Base-by-base conservation (phyloP, 2,888 invertebrate species). In the Scrobipalpa costella region DNA sequence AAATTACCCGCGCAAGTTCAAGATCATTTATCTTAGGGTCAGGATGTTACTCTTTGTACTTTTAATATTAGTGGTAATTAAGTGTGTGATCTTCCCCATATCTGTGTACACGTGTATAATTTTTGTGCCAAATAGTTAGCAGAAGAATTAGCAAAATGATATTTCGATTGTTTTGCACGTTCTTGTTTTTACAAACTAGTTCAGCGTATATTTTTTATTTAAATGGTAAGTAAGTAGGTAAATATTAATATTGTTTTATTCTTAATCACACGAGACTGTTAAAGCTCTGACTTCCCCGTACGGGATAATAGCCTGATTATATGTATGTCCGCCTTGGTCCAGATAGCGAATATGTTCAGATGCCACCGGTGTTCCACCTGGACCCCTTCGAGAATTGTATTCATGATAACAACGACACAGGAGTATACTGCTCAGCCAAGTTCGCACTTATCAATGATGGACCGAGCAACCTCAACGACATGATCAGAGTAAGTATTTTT, bases 341-440 rank as follows among this genome's bases (percentile, higher is more conserved):
- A 77, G 77, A 70, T 0, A 66, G 63, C 0, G 77, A 80, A 47
- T 73, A 74, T 11, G 66, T 68, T 0, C 71, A 61, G 2, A 73
- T 81, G 74, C 81, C 81, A 0, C 71, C 71, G 0, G 1, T 75
- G 0, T 70, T 73, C 44, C 55, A 65, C 0, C 8, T 75, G 40
- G 81, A 81, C 15, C 63, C 70, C 9, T 78, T 75, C 55, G 70
- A 73, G 7, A 34, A 38, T 2, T 78, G 81, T 55, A 34, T 75
- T 5, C 33, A 21, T 8, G 63, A 71, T 0, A 66, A 69, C 0
- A 64, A 64, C 1, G 65, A 70, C 0, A 63, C 64, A 1, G 73
- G 63, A 0, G n/a, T 71, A 7, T 80, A 80, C 65, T 80, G 81
- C 62, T 67, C 55, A 0, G 63, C 70, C 3, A 55, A 70, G 0